A percentile compares a stretch with the other conserved stretches of the same genome.
phyloP scores from a whole-genome alignment of 2,113 vertebrate genomes.

The Cynocephalus volans region DNA sequence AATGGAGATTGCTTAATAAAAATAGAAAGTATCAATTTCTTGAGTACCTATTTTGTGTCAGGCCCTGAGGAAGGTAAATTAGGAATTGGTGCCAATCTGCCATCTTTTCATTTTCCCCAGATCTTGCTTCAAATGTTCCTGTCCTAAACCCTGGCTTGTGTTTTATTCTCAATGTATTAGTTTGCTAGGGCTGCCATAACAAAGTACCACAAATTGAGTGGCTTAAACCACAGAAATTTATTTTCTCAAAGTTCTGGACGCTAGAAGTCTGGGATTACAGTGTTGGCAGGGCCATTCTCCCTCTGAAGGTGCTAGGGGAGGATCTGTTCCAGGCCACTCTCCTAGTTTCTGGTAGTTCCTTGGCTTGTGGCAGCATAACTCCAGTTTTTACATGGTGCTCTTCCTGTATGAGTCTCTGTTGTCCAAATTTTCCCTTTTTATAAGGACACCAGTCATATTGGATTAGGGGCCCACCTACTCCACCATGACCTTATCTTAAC shows the following conservation, averaged over 20 bases:
- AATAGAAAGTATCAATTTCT: background rate
- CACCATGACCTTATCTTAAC: background rate
- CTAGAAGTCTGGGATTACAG: background rate
- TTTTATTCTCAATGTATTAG: background rate
- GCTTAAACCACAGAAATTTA: background rate
- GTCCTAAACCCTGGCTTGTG: background rate
- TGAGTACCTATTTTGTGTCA: background rate
- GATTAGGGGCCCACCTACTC: background rate
- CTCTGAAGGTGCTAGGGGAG: background rate
- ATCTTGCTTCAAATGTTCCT: background rate
- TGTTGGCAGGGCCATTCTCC: background rate
- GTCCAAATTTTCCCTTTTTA: background rate
- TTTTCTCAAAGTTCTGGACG: background rate
- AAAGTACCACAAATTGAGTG: background rate
- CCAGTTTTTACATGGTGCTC: background rate
- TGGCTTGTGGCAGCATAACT: background rate
- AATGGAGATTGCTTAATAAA: background rate
- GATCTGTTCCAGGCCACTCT: background rate
- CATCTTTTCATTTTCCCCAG: background rate
- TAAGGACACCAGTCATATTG: background rate
- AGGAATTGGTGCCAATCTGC: background rate
- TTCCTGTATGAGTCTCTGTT: background rate
- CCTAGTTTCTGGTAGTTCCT: background rate
- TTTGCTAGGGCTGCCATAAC: background rate
- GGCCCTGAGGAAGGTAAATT: background rate